Evolutionary conservation across 2,113 vertebrate species (phyloP), one percentile per base, ranked within the genome.

Genomic region (Gopherus evgoodei): DNA sequence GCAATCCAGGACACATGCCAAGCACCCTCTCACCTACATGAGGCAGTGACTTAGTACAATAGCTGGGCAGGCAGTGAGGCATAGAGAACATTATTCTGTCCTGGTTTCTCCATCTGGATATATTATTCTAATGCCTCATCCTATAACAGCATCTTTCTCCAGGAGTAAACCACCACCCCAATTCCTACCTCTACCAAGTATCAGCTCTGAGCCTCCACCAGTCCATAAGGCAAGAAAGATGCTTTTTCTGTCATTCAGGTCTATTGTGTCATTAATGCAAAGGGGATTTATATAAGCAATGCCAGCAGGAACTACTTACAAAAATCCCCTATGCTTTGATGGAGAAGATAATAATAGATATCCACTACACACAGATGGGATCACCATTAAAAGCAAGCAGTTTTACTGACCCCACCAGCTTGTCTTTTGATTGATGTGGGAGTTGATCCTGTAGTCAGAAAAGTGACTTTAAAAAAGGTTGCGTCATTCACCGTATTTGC

Each of bases 361-460:
- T 22, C 78, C 1, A 88, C 42, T 62, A 38, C 53, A 80, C 84
- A 65, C 29, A 80, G 89, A 92, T 29, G 59, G 52, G 59, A 11
- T 9, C 27, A 22, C 21, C 56, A 47, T 19, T 81, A 44, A 29
- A 86, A 91, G 52, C 81, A 87, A 38, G 76, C n/a, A 86, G 72
- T 84, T 94, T 57, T 75, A 82, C 54, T 83, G 22, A 81, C 44
- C 62, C 47, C 49, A 62, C 42, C 27, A 85, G 49, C 25, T 96
- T 94, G 84, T 81, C 89, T 90, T 87, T 57, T 84, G 94, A 95
- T 92, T 91, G 79, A 89, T 83, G 62, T 84, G 81, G 86, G 94
- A 95, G 78, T 31, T 76, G 69, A 87, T 54, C 69, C 89, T 84
- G 79, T 59, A 85, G 47, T 56, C 42, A 65, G 87, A 52, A 88